Base-by-base conservation (phyloP, 2,888 invertebrate genomes). In the Orthonychiurus folsomi region DNA sequence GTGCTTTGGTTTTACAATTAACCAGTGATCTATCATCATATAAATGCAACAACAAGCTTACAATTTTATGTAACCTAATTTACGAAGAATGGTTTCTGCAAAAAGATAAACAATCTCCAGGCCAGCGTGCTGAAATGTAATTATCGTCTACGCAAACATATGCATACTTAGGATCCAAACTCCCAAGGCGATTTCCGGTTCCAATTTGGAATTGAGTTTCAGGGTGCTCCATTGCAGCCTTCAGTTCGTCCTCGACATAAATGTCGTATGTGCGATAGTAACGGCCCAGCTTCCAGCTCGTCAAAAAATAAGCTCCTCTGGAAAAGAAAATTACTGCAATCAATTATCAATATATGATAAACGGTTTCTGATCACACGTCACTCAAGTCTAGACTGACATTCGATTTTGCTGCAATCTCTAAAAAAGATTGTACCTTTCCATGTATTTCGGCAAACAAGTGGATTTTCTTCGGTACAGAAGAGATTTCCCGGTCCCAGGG, bases 401-500 rank as follows among this genome's bases (percentile, higher is more conserved):
- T 56, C 23, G 37, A 15, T 58, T 48, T n/a, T 25, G n/a, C n/a
- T n/a, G n/a, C n/a, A n/a, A n/a, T 59, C 23, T 50, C 26, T 9
- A 9, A 9, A 52, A 52, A 9, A 21, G n/a, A 9, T 52, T 21
- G 52, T 61, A 68, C 66, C 52, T 65, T 64, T 71, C 71, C 71
- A 71, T 68, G 61, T 71, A 71, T 50, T 71, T 71, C 3, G 67
- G 67, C 1, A 71, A 63, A 24, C 69, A 66, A 5, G 71, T 69
- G 1, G 71, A 68, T 26, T 63, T 68, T 23, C 71, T 56, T 9
- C 68, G 60, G 58, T 62, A 67, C n/a, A 71, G 59, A 9, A 71
- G 9, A 18, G 71, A 71, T 58, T 71, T 69, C 3, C 69, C 69
- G 2, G 71, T 71, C 3, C 52, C 56, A 1, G 68, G 68, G 57